Conservation (phyloP, 2,888 invertebrate genomes). For the Vanessa cardui region DNA sequence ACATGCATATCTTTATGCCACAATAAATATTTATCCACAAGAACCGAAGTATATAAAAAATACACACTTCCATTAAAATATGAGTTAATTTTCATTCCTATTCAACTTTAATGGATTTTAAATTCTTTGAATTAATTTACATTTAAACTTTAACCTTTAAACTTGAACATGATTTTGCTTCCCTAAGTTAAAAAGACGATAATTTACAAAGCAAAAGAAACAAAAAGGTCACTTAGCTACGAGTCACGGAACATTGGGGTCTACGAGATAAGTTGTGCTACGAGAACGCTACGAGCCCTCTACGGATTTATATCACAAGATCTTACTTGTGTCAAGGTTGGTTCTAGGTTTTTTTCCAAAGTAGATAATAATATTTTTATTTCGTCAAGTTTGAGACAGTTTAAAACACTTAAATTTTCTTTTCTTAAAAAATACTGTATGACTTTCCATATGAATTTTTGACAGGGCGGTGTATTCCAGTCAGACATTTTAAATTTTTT, state of each 20-base stretch:
- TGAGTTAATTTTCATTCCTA: too few relatives aligned
- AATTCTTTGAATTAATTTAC: not conserved
- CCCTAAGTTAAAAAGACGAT: not conserved
- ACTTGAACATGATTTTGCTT: not conserved
- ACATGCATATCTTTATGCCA: too few relatives aligned
- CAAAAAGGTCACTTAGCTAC: slow-evolving; percentile 9
- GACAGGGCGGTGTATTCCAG: too few relatives aligned
- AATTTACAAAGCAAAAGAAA: slow-evolving; percentile 9
- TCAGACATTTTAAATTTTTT: too few relatives aligned
- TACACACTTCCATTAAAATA: too few relatives aligned
- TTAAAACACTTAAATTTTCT: too few relatives aligned
- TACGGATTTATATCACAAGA: slow-evolving; percentile 10
- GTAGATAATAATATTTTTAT: not conserved
- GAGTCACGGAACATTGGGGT: slow-evolving; percentile 4
- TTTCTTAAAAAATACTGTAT: too few relatives aligned
- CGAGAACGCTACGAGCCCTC: slow-evolving; percentile 8
- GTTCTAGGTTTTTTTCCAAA: not conserved
- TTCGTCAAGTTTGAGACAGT: not conserved
- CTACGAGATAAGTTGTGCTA: slow-evolving; percentile 16
- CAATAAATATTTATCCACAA: too few relatives aligned
- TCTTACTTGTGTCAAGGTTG: slow-evolving; percentile 3
- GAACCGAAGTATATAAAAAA: too few relatives aligned
- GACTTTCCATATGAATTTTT: too few relatives aligned
- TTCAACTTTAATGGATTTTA: too few relatives aligned
- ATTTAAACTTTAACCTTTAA: not conserved